These are phyloP conservation scores for Tridacna crocea DNA, from an alignment of 2,888 invertebrate genomes.

Conservation along the genomic window DNA sequence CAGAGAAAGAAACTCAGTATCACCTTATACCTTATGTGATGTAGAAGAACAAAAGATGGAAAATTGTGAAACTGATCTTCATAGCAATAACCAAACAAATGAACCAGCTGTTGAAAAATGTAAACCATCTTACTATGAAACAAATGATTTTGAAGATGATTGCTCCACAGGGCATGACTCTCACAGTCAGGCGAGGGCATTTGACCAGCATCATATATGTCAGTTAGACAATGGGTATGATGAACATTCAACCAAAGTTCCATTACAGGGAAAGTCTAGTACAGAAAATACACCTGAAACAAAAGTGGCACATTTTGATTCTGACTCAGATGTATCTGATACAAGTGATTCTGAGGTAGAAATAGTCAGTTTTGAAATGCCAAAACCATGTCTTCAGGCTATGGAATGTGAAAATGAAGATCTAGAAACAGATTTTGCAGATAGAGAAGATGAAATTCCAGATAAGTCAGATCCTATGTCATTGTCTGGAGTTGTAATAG, in stretches of 20 bases:
- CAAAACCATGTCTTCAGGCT: conserved; percentile 1
- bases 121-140: too few relatives aligned
- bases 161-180: too few relatives aligned
- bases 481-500: conserved; percentile 43
- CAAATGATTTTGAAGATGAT: too few relatives aligned
- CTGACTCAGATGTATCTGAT: not conserved
- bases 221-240: too few relatives aligned
- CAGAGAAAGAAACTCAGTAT: not conserved
- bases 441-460: not conserved
- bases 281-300: not conserved
- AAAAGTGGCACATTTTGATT: not conserved
- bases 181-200: too few relatives aligned
- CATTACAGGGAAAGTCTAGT: not conserved
- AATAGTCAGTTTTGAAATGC: conserved; percentile 57
- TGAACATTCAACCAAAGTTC: not conserved
- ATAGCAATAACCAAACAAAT: too few relatives aligned
- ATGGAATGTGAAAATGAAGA: conserved; percentile 6
- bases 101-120: too few relatives aligned
- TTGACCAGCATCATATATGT: too few relatives aligned
- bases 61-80: too few relatives aligned
- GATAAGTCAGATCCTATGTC: conserved; percentile 1
- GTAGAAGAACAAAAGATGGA: too few relatives aligned
- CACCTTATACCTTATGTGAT: too few relatives aligned
- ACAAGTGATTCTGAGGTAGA: conserved; percentile 40
- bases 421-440: conserved; percentile 19